Base-by-base conservation (phyloP, 2,113 vertebrate species). In the Acrocephalus arundinaceus region DNA sequence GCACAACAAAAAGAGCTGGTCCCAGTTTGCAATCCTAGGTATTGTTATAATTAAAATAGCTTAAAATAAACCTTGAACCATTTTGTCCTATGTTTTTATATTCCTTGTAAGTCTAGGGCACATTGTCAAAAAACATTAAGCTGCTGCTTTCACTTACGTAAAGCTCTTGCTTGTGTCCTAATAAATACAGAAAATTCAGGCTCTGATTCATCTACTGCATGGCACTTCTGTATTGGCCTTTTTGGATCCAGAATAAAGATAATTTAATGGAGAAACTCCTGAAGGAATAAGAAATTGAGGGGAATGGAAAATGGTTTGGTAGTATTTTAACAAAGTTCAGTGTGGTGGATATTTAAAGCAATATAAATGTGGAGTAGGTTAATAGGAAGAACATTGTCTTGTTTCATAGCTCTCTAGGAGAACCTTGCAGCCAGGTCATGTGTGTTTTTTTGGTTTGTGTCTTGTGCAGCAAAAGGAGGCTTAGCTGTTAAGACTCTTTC, bases 401-500 rank as follows among this genome's bases (percentile, higher is more conserved):
- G 39, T 80, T 31, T 61, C 0, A 0, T 35, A n/a, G 55, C 39
- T 83, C 68, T 93, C 19, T 37, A 49, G 48, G 48, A 74, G 73
- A 84, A 31, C 52, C 65, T 59, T 57, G 41, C 52, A 83, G 68
- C n/a, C 80, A 54, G 88, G 45, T 51, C 1, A 0, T 11, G 27
- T 28, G 4, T 95, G 48, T 51, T 89, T 79, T 62, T 18, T 80
- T 77, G 59, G 28, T 79, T 74, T 2, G 1, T 62, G 20, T 67
- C 88, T 57, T 81, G n/a, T 67, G 45, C 65, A 84, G 48, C 79
- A 90, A 78, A 46, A 93, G 63, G 75, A 96, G 83, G 88, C 82
- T 95, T 93, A 96, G 85, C 82, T 61, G 72, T 48, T 96, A 96
- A 95, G 87, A n/a, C 63, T 94, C 92, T 95, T 94, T 86, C 65